Evolutionary conservation across 2,888 invertebrate species (phyloP).

Genomic region (Lucinisca nassula): DNA sequence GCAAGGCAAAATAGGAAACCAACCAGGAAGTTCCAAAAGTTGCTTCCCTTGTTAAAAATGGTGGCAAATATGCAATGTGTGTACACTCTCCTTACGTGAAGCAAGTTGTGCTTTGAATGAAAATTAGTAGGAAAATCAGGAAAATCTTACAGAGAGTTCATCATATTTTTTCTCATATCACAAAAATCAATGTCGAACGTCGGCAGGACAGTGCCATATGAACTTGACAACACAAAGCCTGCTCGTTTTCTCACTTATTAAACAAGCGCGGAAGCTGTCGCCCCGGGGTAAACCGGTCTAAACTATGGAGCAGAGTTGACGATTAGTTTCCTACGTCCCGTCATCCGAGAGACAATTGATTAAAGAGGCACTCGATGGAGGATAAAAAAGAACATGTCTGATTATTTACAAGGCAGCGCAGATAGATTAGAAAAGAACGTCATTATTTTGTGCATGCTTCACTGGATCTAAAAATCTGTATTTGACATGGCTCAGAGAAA

Average conservation of each 20-base stretch:
- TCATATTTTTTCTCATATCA: neutral
- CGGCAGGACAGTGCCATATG: neutral
- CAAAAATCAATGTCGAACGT: neutral
- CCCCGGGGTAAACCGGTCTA: slow-evolving; percentile 4
- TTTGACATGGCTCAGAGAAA: too few species aligned
- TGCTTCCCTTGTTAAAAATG: too few species aligned
- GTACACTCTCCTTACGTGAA: too few species aligned
- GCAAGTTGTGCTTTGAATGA: too few species aligned
- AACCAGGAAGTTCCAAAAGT: too few species aligned
- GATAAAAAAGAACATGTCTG: neutral
- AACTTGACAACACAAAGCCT: slow-evolving; percentile 14
- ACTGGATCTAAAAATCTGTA: too few species aligned
- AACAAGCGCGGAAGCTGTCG: slow-evolving; percentile 4
- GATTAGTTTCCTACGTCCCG: neutral
- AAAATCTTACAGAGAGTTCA: neutral
- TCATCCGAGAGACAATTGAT: slow-evolving; percentile 10
- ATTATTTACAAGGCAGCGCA: too few species aligned
- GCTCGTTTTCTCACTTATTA: slow-evolving; percentile 15
- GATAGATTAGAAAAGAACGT: too few species aligned
- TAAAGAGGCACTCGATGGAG: neutral
- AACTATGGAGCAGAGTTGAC: slow-evolving; percentile 1
- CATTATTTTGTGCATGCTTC: too few species aligned
- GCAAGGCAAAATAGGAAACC: too few species aligned
- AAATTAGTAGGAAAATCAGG: too few species aligned
- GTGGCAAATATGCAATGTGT: too few species aligned